Base-by-base conservation (phyloP, 2,113 vertebrate genomes). In the Phrynocephalus versicolor region DNA sequence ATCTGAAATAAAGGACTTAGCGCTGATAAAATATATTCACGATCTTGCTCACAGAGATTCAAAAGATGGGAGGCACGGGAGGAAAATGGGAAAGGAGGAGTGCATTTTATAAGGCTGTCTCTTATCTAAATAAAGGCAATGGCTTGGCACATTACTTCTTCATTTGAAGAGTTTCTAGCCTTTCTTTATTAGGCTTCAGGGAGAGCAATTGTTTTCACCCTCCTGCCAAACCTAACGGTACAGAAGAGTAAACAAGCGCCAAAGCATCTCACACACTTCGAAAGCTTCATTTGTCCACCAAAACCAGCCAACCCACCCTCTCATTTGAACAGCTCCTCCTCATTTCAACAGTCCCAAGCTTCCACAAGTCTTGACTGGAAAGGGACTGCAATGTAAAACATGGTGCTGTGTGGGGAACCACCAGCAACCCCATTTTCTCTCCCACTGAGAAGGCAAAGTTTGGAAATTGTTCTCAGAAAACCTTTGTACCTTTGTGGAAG, bases 1-100 rank as follows among this genome's bases (percentile, higher is more conserved):
- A 88, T 87, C 12, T 77, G 25, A 85, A 69, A 90, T 69, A 6
- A 2, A n/a, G n/a, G 89, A 85, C 83, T 69, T 1, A n/a, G 83
- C 75, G 73, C 0, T 77, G 12, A 12, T 74, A 1, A 0, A 60
- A 79, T 84, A 45, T 25, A 84, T 85, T 87, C 1, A 60, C 76
- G 7, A 92, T 86, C 30, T 85, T 25, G 1, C 1, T 82, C 74
- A 84, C 85, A 72, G 5, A 0, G 33, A 0, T 2, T n/a, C 69
- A 79, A 30, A 62, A 87, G 82, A 1, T 81, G 27, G 27, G 88
- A 86, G 75, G 14, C 72, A 55, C 1, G 13, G n/a, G 45, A 57
- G 39, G 30, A 39, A 85, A 88, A 77, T 3, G 67, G 67, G 0
- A 23, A 7, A 84, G 13, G 76, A 10, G 85, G 74, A 0, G 23